A percentile compares a stretch with the other conserved stretches of the same genome.
Conservation (phyloP, 2,113 vertebrate species). For the Cavia aperea region DNA sequence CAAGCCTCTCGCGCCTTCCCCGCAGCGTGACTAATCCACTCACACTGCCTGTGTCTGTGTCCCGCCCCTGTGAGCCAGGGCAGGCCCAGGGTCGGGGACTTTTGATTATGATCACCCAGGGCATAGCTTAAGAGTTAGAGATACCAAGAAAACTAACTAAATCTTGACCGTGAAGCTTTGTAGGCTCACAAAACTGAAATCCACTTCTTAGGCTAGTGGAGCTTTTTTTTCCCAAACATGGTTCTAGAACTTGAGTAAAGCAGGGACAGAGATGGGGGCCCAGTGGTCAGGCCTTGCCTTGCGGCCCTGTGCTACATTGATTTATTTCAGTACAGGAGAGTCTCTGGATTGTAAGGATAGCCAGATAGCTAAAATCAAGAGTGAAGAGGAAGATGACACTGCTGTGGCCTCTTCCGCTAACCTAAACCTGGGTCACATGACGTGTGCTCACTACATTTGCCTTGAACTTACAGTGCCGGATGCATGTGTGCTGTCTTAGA, state of each 20-base stretch:
- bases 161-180: background rate
- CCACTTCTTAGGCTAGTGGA: background rate
- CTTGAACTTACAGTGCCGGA: background rate
- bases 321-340: background rate
- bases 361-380: background rate
- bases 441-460: background rate
- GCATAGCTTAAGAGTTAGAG: too few relatives aligned
- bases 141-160: background rate
- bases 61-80: background rate
- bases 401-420: too few relatives aligned
- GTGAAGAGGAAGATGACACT: background rate
- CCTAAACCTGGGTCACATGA: background rate
- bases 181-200: background rate
- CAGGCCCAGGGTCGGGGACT: background rate
- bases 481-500: background rate
- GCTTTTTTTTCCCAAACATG: background rate
- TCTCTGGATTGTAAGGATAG: background rate
- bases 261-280: background rate
- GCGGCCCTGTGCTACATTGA: fast-evolving
- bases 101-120: too few relatives aligned
- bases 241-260: background rate
- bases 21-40: fast-evolving
- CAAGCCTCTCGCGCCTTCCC: background rate
- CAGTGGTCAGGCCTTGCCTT: background rate
- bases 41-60: too few relatives aligned